Base-by-base conservation (phyloP, 2,797 vertebrate genomes). In the Alosa sapidissima region DNA sequence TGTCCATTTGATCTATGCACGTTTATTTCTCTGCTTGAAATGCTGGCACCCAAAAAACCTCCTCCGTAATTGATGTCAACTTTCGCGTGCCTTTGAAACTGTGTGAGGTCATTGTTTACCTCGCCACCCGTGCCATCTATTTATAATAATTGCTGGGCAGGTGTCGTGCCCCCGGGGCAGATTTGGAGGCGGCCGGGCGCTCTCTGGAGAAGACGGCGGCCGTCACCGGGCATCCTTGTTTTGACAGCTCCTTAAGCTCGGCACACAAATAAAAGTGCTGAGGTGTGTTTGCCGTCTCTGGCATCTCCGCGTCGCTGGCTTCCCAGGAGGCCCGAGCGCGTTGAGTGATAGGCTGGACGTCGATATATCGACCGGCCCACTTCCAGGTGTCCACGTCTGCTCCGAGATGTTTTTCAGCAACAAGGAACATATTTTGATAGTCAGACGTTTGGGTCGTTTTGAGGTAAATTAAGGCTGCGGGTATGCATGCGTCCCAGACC, bases 71-170 rank as follows among this genome's bases (percentile, higher is more conserved):
- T 78, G 41, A 78, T 78, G 72, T 45, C 72, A 78, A 78, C 72
- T 78, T 78, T 47, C 1, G 41, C 19, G 41, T 78, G 72, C 72
- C 72, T 78, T 78, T 78, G 72, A 78, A 78, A 45, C 16, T 21
- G 72, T 6, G 16, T 78, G 72, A 78, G 72, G 72, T 78, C 72
- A 47, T 10, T 47, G 72, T 78, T 78, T 45, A 47, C 72, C 68
- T 41, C 41, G 72, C 16, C 36, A 2, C 19, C 14, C 5, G 68
- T 75, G 72, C 41, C 41, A 47, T 78, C 72, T 78, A 78, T 78
- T 78, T 78, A 78, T 78, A 78, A 78, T 78, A 78, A 78, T 78
- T 78, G 72, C 72, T 2, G 36, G 72, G 72, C 72, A 78, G 72
- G 72, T 78, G 72, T 78, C 72, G 36, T 41, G 72, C 33, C 72